These are phyloP conservation scores for Aporrectodea caliginosa DNA, from an alignment of 1,140 invertebrate species.

Conservation along the genomic window DNA sequence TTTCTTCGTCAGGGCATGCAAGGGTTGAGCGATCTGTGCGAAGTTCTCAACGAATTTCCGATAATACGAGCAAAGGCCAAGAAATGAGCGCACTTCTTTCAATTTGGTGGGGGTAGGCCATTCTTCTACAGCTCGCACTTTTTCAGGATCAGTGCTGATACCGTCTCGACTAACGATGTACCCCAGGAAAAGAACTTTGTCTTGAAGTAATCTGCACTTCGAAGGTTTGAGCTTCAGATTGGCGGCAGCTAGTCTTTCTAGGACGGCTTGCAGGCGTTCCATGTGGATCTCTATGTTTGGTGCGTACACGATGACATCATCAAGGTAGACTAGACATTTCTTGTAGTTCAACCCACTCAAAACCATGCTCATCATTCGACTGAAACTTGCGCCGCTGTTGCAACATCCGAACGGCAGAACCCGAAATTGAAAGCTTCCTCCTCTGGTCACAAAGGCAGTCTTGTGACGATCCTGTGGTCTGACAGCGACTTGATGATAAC, in stretches of 20 bases:
- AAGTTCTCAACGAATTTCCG: conserved; percentile 40
- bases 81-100: conserved; percentile 42
- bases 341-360: conserved; percentile 31
- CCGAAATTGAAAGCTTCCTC: conserved; percentile 34
- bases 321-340: conserved; percentile 36
- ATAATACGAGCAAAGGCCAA: conserved; percentile 43
- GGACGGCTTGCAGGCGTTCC: conserved; percentile 32
- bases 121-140: conserved; percentile 42
- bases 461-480: conserved; percentile 42
- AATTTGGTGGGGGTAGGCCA: conserved; percentile 43
- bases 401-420: conserved; percentile 41
- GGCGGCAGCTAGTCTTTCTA: conserved; percentile 33
- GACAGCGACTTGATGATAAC: conserved; percentile 54
- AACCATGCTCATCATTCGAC: conserved; percentile 40
- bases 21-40: conserved; percentile 33
- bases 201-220: conserved; percentile 40
- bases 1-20: not conserved
- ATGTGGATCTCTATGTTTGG: conserved; percentile 31
- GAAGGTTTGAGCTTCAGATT: conserved; percentile 35
- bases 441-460: conserved; percentile 38
- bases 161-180: conserved; percentile 39
- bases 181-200: conserved; percentile 40
- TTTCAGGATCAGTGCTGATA: conserved; percentile 40
- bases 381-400: conserved; percentile 40
- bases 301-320: conserved; percentile 38